These are phyloP conservation scores for Pungitius pungitius DNA, from an alignment of 2,113 vertebrate genomes.

Conservation along the genomic window DNA sequence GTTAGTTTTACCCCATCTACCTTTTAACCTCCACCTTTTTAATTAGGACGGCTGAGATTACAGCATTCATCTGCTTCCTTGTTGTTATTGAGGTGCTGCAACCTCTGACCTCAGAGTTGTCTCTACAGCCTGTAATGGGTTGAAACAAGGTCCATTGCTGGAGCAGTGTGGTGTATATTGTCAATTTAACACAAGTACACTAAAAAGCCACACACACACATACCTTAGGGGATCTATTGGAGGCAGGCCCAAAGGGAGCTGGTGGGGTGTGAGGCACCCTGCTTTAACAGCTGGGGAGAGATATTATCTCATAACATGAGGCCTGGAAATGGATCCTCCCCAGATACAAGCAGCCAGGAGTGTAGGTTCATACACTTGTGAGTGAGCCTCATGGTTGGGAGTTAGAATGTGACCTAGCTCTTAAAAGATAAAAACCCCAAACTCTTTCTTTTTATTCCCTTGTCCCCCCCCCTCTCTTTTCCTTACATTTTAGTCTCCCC, in stretches of 20 bases:
- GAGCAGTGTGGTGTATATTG: slow-evolving; percentile 30
- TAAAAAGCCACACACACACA: slow-evolving; percentile 30
- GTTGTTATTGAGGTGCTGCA: slow-evolving; percentile 51
- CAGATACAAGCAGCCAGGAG: slow-evolving; percentile 67
- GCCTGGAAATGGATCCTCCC: slow-evolving; percentile 77
- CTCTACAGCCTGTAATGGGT: slow-evolving; percentile 64
- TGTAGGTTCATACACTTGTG: slow-evolving; percentile 59
- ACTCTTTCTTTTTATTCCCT: not conserved
- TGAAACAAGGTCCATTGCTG: slow-evolving; percentile 48
- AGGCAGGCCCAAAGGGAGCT: slow-evolving; percentile 63
- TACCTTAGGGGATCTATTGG: slow-evolving; percentile 46
- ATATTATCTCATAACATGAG: slow-evolving; percentile 76
- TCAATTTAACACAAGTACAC: slow-evolving; percentile 39
- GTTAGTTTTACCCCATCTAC: slow-evolving; percentile 69
- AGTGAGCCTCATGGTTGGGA: slow-evolving; percentile 45
- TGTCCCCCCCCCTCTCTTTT: not conserved
- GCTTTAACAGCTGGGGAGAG: slow-evolving; percentile 78
- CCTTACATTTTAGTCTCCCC: too few relatives aligned
- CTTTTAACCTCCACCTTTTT: slow-evolving; percentile 72
- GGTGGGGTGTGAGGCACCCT: slow-evolving; percentile 70
- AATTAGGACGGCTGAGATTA: slow-evolving; percentile 65
- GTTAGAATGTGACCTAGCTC: slow-evolving; percentile 48
- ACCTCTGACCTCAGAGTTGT: slow-evolving; percentile 66
- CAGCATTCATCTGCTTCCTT: slow-evolving; percentile 61
- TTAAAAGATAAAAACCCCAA: slow-evolving; percentile 32